Percentiles rank a stretch among this genome's conserved stretches.
phyloP scores from a whole-genome alignment of 2,888 invertebrate genomes.

The Philereme vetulata region DNA sequence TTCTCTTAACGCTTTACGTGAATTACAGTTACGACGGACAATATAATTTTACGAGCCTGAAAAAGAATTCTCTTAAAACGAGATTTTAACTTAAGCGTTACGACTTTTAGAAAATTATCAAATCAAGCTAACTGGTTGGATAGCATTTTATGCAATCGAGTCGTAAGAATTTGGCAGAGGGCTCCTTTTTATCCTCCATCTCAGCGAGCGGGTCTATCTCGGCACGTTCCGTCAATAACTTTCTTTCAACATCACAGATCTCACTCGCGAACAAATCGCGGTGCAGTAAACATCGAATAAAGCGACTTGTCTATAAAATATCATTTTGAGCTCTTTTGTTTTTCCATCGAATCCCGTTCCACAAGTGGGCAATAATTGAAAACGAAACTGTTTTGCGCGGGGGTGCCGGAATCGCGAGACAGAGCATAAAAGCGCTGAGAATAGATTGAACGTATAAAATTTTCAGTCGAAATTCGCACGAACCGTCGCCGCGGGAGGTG shows the following conservation, averaged over 20 bases:
- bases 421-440: slow-evolving; percentile 80
- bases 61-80: slow-evolving; percentile 60
- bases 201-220: slow-evolving; percentile 60
- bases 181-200: slow-evolving; percentile 56
- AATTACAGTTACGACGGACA: slow-evolving; percentile 68
- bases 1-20: slow-evolving; percentile 67
- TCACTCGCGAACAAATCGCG: slow-evolving; percentile 75
- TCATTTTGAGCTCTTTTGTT: slow-evolving; percentile 80
- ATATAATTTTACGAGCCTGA: slow-evolving; percentile 68
- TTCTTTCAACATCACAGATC: slow-evolving; percentile 79
- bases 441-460: slow-evolving; percentile 84
- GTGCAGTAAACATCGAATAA: slow-evolving; percentile 80
- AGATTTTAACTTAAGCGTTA: slow-evolving; percentile 48
- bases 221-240: slow-evolving; percentile 82
- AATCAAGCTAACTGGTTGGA: slow-evolving; percentile 50
- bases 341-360: slow-evolving; percentile 78
- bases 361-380: slow-evolving; percentile 85
- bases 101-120: slow-evolving; percentile 43
- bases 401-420: slow-evolving; percentile 73
- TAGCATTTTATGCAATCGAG: slow-evolving; percentile 58
- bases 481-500: slow-evolving; percentile 77
- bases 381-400: slow-evolving; percentile 80
- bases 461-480: slow-evolving; percentile 82
- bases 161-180: slow-evolving; percentile 54
- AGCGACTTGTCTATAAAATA: slow-evolving; percentile 81